These are phyloP conservation scores for Sebastes vulpes DNA, from an alignment of 2,797 vertebrate species.

Conservation along the genomic window DNA sequence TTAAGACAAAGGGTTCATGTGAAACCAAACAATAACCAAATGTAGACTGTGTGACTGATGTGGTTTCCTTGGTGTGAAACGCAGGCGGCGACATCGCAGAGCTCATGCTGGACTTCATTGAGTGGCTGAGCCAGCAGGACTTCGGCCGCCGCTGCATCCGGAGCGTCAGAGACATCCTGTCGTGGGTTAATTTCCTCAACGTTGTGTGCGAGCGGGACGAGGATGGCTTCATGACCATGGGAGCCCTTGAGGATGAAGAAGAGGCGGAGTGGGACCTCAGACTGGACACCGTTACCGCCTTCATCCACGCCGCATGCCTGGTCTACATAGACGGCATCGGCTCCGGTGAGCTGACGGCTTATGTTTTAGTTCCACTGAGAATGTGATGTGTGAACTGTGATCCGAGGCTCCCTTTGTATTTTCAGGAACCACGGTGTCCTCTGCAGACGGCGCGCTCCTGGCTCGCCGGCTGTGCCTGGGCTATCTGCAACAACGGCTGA, in stretches of 20 bases:
- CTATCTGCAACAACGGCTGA: constrained; percentile 89
- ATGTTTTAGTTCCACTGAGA: not conserved
- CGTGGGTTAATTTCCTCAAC: constrained; percentile 97
- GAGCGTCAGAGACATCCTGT: constrained; percentile 93
- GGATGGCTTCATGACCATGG: constrained; percentile 76
- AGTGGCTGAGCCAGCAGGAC: constrained; percentile 93
- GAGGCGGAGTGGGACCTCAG: constrained; percentile 67
- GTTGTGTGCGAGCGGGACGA: constrained; percentile 83
- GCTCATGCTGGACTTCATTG: constrained; percentile 95
- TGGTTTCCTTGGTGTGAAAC: not conserved
- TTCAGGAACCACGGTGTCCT: constrained; percentile 90
- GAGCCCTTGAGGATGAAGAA: constrained; percentile 73
- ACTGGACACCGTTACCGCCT: constrained; percentile 88
- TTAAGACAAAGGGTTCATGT: too few species aligned
- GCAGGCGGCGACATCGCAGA: constrained; percentile 91
- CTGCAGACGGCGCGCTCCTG: constrained; percentile 81
- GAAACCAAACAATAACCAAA: not conserved
- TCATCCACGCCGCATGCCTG: constrained; percentile 95
- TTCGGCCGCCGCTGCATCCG: constrained; percentile 93
- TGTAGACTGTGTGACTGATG: not conserved
- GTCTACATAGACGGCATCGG: constrained; percentile 96
- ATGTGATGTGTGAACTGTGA: not conserved
- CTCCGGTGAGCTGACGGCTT: constrained; percentile 85
- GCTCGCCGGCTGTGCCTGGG: constrained; percentile 90
- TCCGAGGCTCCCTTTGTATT: too few species aligned